These are phyloP conservation scores for Drosophila borealis DNA, from an alignment of 2,888 invertebrate species.

Conservation along the genomic window DNA sequence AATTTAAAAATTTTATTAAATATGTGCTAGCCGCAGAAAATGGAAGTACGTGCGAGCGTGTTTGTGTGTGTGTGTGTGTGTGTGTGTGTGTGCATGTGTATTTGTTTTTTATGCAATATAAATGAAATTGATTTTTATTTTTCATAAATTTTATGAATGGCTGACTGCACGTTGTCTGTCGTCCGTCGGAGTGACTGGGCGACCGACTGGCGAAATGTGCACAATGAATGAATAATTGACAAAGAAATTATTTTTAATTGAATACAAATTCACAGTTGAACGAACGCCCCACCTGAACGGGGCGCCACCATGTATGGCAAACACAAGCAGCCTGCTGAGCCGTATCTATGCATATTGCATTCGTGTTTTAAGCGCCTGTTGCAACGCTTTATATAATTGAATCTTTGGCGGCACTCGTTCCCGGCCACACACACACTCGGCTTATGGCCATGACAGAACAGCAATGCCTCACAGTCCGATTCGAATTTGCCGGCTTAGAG, in stretches of 20 bases:
- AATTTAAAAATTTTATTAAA: slow-evolving; percentile 33
- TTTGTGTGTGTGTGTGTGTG: background rate
- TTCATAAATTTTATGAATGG: slow-evolving; percentile 66
- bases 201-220: slow-evolving; percentile 39
- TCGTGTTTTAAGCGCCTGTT: slow-evolving; percentile 32
- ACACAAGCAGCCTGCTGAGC: slow-evolving; percentile 5
- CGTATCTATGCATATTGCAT: slow-evolving; percentile 17
- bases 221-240: slow-evolving; percentile 79
- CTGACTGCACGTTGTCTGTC: slow-evolving; percentile 44
- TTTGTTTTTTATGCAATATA: slow-evolving; percentile 28
- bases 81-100: background rate
- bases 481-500: slow-evolving; percentile 66
- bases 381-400: slow-evolving; percentile 57
- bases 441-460: slow-evolving; percentile 47
- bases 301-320: slow-evolving; percentile 13
- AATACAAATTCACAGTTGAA: slow-evolving; percentile 81
- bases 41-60: background rate
- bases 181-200: slow-evolving; percentile 19
- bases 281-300: slow-evolving; percentile 34
- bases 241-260: slow-evolving; percentile 81
- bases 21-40: slow-evolving; percentile 13
- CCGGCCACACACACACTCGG: slow-evolving; percentile 10
- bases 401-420: slow-evolving; percentile 35
- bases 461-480: slow-evolving; percentile 45
- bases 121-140: slow-evolving; percentile 63